Evolutionary conservation across 2,797 vertebrate species (phyloP).

Genomic region (Hippoglossus hippoglossus): DNA sequence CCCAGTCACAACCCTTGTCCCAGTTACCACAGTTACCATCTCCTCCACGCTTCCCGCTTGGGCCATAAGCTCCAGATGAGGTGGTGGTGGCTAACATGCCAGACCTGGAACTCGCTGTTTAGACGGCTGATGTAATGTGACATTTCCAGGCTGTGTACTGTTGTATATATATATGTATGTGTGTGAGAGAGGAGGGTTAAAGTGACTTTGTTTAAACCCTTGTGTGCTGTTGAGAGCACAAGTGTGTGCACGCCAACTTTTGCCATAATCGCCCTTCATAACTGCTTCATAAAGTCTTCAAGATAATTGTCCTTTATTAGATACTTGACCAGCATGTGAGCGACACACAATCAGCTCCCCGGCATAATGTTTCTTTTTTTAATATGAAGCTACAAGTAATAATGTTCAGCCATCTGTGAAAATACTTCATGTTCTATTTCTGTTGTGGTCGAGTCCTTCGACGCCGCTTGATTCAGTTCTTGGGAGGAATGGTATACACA

Average conservation of each 20-base stretch:
- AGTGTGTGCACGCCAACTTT: conserved; percentile 30
- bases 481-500: conserved; percentile 18
- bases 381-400: conserved; percentile 53
- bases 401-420: conserved; percentile 70
- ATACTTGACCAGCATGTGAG: conserved; percentile 44
- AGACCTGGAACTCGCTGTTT: conserved; percentile 53
- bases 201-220: conserved; percentile 51
- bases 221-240: conserved; percentile 42
- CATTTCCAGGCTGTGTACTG: conserved; percentile 40
- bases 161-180: conserved; percentile 11
- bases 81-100: conserved; percentile 48
- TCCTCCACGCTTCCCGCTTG: conserved; percentile 38
- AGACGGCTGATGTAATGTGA: conserved; percentile 61
- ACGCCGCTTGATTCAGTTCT: conserved; percentile 53
- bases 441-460: conserved; percentile 36
- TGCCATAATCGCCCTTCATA: conserved; percentile 49
- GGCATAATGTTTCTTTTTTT: conserved; percentile 28
- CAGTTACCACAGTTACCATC: conserved; percentile 11
- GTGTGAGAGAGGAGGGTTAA: conserved; percentile 20
- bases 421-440: conserved; percentile 65
- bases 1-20: no score
- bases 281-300: conserved; percentile 40
- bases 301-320: conserved; percentile 63
- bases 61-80: conserved; percentile 62
- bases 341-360: conserved; percentile 39